Evolutionary conservation across 2,888 invertebrate genomes (phyloP).

Genomic region (Nesidiocoris tenuis): DNA sequence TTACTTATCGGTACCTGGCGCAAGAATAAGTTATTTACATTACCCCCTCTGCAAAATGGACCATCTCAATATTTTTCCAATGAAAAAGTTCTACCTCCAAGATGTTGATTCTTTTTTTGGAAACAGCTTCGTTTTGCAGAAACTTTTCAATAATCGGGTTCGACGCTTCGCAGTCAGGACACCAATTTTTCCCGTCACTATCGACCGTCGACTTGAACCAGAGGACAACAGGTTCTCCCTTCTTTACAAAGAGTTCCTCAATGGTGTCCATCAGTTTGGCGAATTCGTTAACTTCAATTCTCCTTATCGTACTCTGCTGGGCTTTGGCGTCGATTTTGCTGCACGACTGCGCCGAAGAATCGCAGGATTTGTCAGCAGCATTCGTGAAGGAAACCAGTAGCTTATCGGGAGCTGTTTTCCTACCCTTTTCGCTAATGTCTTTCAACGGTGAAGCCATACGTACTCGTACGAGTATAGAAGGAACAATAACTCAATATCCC

Average conservation of each 20-base stretch:
- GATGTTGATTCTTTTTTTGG: constrained; percentile 19
- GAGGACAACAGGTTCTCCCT: background rate
- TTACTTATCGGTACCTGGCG: background rate
- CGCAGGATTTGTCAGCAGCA: no score
- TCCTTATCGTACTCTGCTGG: background rate
- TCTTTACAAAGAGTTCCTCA: constrained; percentile 1
- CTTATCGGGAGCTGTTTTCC: no score
- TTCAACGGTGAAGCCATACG: no score
- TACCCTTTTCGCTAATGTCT: no score
- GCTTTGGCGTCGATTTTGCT: background rate
- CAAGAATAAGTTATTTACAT: no score
- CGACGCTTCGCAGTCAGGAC: constrained; percentile 13
- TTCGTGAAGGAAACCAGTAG: no score
- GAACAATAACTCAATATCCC: no score
- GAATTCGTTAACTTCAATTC: constrained; percentile 11
- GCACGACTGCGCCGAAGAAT: no score
- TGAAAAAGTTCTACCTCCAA: background rate
- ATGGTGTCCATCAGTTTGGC: constrained; percentile 11
- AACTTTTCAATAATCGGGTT: constrained; percentile 22
- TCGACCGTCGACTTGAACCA: background rate
- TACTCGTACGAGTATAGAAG: no score
- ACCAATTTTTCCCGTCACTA: constrained; percentile 15
- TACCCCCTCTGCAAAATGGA: no score
- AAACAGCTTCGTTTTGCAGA: constrained; percentile 5
- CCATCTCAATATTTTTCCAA: no score